phyloP scores from a whole-genome alignment of 1,140 invertebrate species.

The Pachypeltis micranthus region DNA sequence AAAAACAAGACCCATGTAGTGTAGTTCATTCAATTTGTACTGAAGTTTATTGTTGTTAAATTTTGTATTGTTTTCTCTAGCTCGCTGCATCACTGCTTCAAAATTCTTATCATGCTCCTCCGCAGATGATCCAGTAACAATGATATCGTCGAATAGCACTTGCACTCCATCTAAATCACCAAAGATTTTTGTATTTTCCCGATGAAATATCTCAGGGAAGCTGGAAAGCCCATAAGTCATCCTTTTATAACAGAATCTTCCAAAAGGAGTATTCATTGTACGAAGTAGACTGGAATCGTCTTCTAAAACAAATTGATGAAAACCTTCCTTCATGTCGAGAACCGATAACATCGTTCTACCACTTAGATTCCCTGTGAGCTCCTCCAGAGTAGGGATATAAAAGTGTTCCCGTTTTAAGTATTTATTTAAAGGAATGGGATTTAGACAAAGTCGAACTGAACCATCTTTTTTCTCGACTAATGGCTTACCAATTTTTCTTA shows the following conservation, averaged over 20 bases:
- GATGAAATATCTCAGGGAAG: conserved; percentile 36
- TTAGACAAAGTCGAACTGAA: conserved; percentile 38
- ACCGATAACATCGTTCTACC: conserved; percentile 35
- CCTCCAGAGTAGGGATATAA: conserved; percentile 35
- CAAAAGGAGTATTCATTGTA: conserved; percentile 35
- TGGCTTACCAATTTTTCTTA: conserved; percentile 28
- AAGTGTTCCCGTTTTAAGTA: conserved; percentile 34
- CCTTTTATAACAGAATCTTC: conserved; percentile 27
- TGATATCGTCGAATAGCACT: conserved; percentile 34
- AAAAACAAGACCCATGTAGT: conserved; percentile 34
- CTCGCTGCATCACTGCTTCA: conserved; percentile 29
- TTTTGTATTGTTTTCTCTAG: conserved; percentile 28
- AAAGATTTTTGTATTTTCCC: conserved; percentile 31
- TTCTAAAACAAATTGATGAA: conserved; percentile 35
- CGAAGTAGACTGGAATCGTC: conserved; percentile 31
- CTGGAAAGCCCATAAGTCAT: conserved; percentile 34
- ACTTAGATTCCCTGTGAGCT: conserved; percentile 32
- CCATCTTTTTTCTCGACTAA: conserved; percentile 38
- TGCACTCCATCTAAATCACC: conserved; percentile 29
- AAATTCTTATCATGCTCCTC: conserved; percentile 29
- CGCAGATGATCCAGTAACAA: conserved; percentile 28
- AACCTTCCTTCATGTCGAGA: conserved; percentile 38
- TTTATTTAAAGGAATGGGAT: conserved; percentile 39
- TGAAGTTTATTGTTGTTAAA: conserved; percentile 34
- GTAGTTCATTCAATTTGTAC: conserved; percentile 30